Evolutionary conservation across 2,797 vertebrate genomes (phyloP), one percentile per base, ranked within the genome.

Genomic region (Salarias fasciatus): DNA sequence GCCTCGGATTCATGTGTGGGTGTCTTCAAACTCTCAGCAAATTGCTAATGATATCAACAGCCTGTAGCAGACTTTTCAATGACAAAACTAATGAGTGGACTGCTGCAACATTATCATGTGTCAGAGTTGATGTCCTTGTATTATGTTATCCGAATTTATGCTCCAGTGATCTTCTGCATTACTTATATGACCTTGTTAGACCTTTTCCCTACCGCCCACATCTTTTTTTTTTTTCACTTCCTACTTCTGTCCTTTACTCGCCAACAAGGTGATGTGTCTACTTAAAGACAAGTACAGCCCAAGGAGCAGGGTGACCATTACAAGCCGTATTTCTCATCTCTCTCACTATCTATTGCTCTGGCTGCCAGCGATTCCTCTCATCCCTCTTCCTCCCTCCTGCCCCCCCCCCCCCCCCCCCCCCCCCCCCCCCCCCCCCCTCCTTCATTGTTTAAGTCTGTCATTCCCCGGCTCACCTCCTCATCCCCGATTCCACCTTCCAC

Each of bases 81-180:
- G 79, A 79, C 76, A 77, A 56, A 75, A 72, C 72, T 86, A 83
- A 85, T 83, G 77, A 88, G 77, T 80, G 65, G 59, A 68, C 65
- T n/a, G 46, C 72, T 68, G 53, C 66, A 73, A 65, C 43, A 8
- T 69, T 50, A 51, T 37, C 63, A 58, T 28, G 29, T 69, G 70
- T 80, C 64, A 51, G 57, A 33, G 65, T 67, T 50, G 43, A 9
- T 36, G 59, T 43, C 24, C 40, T 61, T 63, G 52, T 59, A 70
- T 83, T 60, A 62, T 79, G 57, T 62, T 53, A 75, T 80, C 72
- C 51, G 15, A 73, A 44, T 66, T 58, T 66, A 55, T 56, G 51
- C 53, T 38, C 30, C 11, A 30, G 28, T 15, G 1, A 56, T 53
- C 68, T 65, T 65, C 71, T 53, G 5, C 52, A 54, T 24, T 18